Conservation (phyloP, 2,113 vertebrate species). For the Neolamprologus variostigma region DNA sequence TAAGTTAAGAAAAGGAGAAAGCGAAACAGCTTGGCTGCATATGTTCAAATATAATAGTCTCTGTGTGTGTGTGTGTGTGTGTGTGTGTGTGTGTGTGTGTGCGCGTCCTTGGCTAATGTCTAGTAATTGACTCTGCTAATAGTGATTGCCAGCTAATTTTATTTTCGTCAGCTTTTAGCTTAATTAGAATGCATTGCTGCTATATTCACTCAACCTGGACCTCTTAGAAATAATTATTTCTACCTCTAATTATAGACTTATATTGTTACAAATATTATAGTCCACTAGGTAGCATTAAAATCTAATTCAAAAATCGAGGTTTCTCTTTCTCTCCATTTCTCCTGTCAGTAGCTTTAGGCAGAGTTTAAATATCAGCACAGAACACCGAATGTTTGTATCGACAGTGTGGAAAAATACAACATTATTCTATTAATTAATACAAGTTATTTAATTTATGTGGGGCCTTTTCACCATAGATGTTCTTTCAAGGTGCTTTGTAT, state of each 20-base stretch:
- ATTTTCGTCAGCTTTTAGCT: constrained; percentile 82
- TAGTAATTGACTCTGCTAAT: constrained; percentile 95
- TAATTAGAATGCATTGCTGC: constrained; percentile 96
- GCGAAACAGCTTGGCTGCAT: neutral
- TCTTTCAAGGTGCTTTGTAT: neutral
- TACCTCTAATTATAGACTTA: constrained; percentile 27
- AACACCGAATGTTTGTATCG: neutral
- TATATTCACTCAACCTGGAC: constrained; percentile 1
- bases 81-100: neutral
- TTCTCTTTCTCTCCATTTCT: neutral
- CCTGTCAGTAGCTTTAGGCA: neutral
- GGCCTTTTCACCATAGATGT: neutral
- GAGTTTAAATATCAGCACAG: rapidly evolving
- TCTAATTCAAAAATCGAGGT: neutral
- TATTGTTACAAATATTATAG: neutral
- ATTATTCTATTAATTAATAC: neutral
- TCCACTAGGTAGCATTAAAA: neutral
- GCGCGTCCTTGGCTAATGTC: constrained; percentile 77
- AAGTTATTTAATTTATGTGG: neutral
- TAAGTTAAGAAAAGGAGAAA: neutral
- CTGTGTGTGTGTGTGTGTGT: neutral
- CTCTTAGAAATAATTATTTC: constrained; percentile 52
- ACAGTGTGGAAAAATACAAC: neutral
- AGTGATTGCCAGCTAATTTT: constrained; percentile 99
- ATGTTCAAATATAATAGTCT: neutral